A percentile compares a stretch with the other conserved stretches of the same genome.
These are phyloP conservation scores for Gortyna flavago DNA, from an alignment of 2,888 invertebrate species.

Conservation along the genomic window DNA sequence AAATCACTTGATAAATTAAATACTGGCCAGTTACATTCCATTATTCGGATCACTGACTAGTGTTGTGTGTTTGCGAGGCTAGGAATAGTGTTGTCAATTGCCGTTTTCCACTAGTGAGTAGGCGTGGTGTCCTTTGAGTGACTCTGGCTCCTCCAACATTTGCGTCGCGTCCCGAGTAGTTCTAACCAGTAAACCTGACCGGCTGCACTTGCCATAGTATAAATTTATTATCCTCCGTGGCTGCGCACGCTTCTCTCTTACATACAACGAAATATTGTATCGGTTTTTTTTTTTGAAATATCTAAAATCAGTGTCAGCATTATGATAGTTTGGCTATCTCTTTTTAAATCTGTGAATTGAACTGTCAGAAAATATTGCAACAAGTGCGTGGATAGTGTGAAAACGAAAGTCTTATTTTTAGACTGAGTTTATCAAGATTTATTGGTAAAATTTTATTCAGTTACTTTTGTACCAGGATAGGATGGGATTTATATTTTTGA, in stretches of 20 bases:
- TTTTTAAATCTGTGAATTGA: conserved; percentile 42
- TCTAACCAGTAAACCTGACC: conserved; percentile 82
- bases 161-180: conserved; percentile 77
- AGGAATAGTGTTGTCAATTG: conserved; percentile 65
- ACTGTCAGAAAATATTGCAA: conserved; percentile 43
- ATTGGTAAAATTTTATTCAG: conserved; percentile 46
- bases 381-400: conserved; percentile 43
- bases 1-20: conserved; percentile 62
- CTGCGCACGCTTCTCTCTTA: conserved; percentile 42
- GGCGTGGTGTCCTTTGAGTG: conserved; percentile 64
- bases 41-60: conserved; percentile 44
- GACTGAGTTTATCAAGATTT: conserved; percentile 11
- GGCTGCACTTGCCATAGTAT: conserved; percentile 79
- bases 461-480: not conserved
- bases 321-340: conserved; percentile 41
- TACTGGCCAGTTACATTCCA: conserved; percentile 50
- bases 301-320: conserved; percentile 59
- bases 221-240: conserved; percentile 82
- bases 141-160: conserved; percentile 66
- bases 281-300: conserved; percentile 28
- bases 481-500: not conserved
- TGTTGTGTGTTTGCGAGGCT: conserved; percentile 39
- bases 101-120: conserved; percentile 61
- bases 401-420: conserved; percentile 33
- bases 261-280: conserved; percentile 12